phyloP scores from a whole-genome alignment of 2,888 invertebrate species.

The Sympetrum striolatum region DNA sequence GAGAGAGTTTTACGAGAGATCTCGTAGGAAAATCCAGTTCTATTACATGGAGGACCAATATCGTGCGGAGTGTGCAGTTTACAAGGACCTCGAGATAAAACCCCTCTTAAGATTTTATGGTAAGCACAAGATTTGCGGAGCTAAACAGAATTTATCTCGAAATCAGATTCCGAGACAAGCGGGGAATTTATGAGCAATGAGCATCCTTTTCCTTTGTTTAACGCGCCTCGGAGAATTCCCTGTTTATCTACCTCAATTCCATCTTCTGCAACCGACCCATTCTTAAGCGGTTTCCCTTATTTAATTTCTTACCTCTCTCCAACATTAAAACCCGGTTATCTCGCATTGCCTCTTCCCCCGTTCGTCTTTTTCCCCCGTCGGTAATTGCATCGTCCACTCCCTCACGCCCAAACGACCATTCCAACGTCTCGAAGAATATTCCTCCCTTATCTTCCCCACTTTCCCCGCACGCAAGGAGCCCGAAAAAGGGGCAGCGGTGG shows the following conservation, averaged over 20 bases:
- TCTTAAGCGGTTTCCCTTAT: not conserved
- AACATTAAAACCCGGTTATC: not conserved
- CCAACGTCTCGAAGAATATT: slow-evolving; percentile 25
- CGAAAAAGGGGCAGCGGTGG: slow-evolving; percentile 12
- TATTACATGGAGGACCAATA: too few species aligned
- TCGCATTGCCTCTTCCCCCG: not conserved
- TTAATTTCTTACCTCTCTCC: not conserved
- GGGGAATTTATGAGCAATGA: too few species aligned
- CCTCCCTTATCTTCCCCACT: not conserved
- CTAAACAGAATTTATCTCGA: too few species aligned
- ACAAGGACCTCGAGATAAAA: too few species aligned
- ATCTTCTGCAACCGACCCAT: not conserved
- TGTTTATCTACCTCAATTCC: not conserved
- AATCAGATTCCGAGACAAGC: too few species aligned
- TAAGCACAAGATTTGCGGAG: too few species aligned
- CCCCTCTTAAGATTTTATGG: too few species aligned
- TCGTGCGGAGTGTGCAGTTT: too few species aligned
- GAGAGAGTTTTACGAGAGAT: too few species aligned
- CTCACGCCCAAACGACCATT: slow-evolving; percentile 3
- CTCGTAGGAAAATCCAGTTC: too few species aligned
- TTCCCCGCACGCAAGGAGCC: not conserved
- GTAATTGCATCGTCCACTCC: slow-evolving; percentile 30
- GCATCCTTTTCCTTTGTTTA: not conserved
- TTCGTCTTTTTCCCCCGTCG: not conserved
- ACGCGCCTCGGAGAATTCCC: not conserved